Evolutionary conservation across 2,797 vertebrate species (phyloP).

Genomic region (Anguilla obscura): DNA sequence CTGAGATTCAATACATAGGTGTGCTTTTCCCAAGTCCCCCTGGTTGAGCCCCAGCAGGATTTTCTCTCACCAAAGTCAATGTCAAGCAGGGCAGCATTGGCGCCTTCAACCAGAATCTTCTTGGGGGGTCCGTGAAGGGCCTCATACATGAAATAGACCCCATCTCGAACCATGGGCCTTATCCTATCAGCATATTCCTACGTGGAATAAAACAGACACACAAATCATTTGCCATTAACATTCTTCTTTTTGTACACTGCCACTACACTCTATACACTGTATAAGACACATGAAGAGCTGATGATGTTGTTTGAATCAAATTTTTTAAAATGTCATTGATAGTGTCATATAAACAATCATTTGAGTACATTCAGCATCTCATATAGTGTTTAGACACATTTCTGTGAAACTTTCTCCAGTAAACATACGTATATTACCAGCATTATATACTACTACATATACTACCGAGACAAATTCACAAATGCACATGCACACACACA

Average conservation of each 20-base stretch:
- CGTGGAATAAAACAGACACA: slow-evolving; percentile 7
- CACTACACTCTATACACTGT: too few species aligned
- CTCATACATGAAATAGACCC: slow-evolving; percentile 97
- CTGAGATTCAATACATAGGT: neutral
- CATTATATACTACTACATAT: neutral
- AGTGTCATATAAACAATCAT: too few species aligned
- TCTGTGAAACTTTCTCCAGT: neutral
- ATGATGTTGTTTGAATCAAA: too few species aligned
- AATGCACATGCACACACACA: neutral
- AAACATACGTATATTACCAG: neutral
- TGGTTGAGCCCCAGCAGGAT: neutral
- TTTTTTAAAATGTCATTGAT: too few species aligned
- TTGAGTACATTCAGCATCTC: too few species aligned
- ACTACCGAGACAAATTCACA: neutral
- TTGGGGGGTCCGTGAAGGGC: slow-evolving; percentile 90
- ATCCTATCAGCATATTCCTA: slow-evolving; percentile 92
- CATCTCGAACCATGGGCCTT: slow-evolving; percentile 94
- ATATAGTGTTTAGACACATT: neutral
- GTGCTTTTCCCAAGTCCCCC: neutral
- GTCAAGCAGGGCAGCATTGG: slow-evolving; percentile 96
- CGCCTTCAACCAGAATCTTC: slow-evolving; percentile 96
- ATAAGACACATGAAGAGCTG: too few species aligned
- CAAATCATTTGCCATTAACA: neutral
- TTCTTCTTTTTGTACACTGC: neutral
- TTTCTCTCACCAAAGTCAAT: slow-evolving; percentile 89